Percentiles rank a stretch among this genome's conserved stretches.
phyloP scores from a whole-genome alignment of 2,113 vertebrate genomes.

The Laterallus jamaicensis region DNA sequence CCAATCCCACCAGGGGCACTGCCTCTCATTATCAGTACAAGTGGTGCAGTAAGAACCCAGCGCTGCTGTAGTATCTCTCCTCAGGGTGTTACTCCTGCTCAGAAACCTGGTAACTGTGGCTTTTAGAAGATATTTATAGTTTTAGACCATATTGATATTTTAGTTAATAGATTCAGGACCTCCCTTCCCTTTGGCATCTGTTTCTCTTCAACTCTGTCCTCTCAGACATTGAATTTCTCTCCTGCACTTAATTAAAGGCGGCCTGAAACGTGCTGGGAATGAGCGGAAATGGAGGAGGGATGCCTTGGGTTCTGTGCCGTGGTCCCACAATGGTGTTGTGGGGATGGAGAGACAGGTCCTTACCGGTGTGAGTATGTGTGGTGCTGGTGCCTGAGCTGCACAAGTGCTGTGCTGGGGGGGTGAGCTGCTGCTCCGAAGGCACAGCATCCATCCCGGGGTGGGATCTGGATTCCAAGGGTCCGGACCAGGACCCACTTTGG shows the following conservation, averaged over 20 bases:
- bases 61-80: fast-evolving
- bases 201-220: not conserved
- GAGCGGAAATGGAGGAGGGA: not conserved
- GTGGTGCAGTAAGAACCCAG: not conserved
- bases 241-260: not conserved
- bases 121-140: not conserved
- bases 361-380: fast-evolving
- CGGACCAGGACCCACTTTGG: fast-evolving
- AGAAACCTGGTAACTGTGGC: not conserved
- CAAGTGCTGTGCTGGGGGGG: not conserved
- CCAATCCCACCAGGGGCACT: not conserved
- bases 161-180: not conserved
- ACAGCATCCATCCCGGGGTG: fast-evolving
- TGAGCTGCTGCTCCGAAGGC: fast-evolving
- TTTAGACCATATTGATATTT: not conserved
- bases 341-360: not conserved
- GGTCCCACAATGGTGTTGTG: fast-evolving
- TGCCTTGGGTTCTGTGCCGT: not conserved
- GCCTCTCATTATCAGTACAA: fast-evolving
- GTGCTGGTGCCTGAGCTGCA: not conserved
- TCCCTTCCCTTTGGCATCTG: not conserved
- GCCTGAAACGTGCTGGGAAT: fast-evolving
- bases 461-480: not conserved
- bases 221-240: not conserved
- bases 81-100: not conserved